Evolutionary conservation across 1,140 invertebrate species (phyloP).

Genomic region (Diorhabda carinulata): DNA sequence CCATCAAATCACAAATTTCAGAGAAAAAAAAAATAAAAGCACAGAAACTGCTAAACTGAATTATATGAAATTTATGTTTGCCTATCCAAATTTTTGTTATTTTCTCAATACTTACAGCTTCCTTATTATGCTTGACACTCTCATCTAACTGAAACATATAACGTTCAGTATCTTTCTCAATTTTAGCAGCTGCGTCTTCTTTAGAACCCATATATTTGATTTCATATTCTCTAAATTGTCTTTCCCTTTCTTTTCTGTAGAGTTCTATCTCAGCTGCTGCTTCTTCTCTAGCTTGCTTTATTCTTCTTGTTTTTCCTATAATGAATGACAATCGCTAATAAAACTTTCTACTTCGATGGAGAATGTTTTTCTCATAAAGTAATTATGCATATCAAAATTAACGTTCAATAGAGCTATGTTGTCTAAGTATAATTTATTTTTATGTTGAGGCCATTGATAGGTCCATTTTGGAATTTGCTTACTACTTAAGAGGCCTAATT

Average conservation of each 20-base stretch:
- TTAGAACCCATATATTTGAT: conserved; percentile 86
- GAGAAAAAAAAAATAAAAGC: no score
- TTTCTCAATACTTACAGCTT: conserved; percentile 53
- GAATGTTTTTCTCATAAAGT: background rate
- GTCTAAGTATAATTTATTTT: no score
- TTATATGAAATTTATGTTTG: no score
- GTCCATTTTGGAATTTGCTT: no score
- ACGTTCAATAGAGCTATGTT: background rate
- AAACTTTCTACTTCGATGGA: background rate
- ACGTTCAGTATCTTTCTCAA: conserved; percentile 77
- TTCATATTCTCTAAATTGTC: conserved; percentile 89
- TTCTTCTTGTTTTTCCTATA: conserved; percentile 88
- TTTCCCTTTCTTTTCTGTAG: conserved; percentile 88
- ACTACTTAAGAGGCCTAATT: no score
- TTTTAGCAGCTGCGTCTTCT: conserved; percentile 84
- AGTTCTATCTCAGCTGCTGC: conserved; percentile 97
- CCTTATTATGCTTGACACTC: conserved; percentile 69
- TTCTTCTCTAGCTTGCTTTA: conserved; percentile 99
- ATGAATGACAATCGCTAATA: background rate
- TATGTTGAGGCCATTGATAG: no score
- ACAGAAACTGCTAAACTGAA: no score
- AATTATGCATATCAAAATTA: background rate
- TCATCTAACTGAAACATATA: conserved; percentile 83
- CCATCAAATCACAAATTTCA: no score
- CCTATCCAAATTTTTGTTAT: no score